phyloP scores from a whole-genome alignment of 2,113 vertebrate genomes.

The Sus scrofa region T2T-Sscrofa CM000812.6:22061501-22062000 shows the following conservation, averaged over 20 bases:
- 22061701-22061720: background rate
- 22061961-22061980: too few species aligned
- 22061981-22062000: too few species aligned
- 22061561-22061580: background rate
- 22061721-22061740: background rate
- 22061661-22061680: background rate
- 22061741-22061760: background rate
- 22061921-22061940: too few species aligned
- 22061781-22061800: too few species aligned
- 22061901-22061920: too few species aligned
- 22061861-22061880: too few species aligned
- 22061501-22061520: conserved; percentile 43
- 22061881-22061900: too few species aligned
- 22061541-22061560: background rate
- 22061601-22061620: conserved; percentile 36
- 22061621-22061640: background rate
- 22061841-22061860: too few species aligned
- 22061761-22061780: background rate
- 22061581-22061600: background rate
- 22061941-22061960: too few species aligned
- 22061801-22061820: too few species aligned
- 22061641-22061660: background rate
- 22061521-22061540: conserved; percentile 8
- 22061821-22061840: too few species aligned
- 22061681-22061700: background rate